phyloP scores from a whole-genome alignment of 2,797 vertebrate genomes.

The Siniperca obscura region DNA sequence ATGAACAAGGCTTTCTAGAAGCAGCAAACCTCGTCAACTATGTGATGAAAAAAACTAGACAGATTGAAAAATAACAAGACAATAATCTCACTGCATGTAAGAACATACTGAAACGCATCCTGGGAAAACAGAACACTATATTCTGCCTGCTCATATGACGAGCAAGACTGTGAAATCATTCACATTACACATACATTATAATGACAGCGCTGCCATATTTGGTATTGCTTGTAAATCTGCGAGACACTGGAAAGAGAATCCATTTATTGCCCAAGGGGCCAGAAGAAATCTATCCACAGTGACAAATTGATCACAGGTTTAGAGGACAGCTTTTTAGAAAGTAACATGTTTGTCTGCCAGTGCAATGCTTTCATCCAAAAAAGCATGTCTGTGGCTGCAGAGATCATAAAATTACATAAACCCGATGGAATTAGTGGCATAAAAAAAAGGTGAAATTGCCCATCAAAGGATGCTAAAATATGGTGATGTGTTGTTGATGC shows the following conservation, averaged over 20 bases:
- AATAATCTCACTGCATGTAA: neutral
- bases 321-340: neutral
- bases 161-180: neutral
- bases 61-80: neutral
- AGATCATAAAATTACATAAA: constrained; percentile 15
- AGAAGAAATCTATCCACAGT: neutral
- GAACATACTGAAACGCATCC: too few species aligned
- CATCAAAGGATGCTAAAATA: constrained; percentile 23
- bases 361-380: neutral
- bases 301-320: neutral
- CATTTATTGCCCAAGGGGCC: neutral
- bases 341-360: neutral
- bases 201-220: neutral
- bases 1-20: neutral
- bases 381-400: neutral
- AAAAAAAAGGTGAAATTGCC: neutral
- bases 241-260: neutral
- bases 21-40: neutral
- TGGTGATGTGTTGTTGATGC: constrained; percentile 12
- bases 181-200: neutral
- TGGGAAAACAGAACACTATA: neutral
- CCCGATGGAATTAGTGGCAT: constrained; percentile 4
- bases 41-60: neutral
- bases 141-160: neutral
- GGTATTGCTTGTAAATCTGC: neutral